Conservation (phyloP, 2,888 invertebrate genomes). For the Agapostemon virescens region DNA sequence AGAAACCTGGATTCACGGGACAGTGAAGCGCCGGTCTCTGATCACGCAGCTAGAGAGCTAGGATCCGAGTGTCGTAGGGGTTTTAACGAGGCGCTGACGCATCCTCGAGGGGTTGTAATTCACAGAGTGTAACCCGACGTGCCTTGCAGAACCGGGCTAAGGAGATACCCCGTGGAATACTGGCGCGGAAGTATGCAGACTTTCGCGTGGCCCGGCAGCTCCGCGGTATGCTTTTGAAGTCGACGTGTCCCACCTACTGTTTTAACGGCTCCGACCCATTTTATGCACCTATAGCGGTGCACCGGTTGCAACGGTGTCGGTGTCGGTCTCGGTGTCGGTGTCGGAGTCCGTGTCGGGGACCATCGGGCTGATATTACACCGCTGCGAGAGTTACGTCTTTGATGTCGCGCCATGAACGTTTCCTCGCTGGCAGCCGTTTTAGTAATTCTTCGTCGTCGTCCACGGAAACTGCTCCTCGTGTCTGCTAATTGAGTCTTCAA, state of each 20-base stretch:
- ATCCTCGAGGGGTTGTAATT: slow-evolving; percentile 57
- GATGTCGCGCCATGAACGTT: slow-evolving; percentile 44
- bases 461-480: slow-evolving; percentile 2
- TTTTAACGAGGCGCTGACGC: slow-evolving; percentile 61
- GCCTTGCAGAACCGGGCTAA: slow-evolving; percentile 16
- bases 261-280: slow-evolving; percentile 44
- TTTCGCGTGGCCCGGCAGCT: slow-evolving; percentile 39
- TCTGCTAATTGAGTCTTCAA: slow-evolving; percentile 48
- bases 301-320: background rate
- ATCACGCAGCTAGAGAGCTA: slow-evolving; percentile 14
- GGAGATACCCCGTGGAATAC: slow-evolving; percentile 40
- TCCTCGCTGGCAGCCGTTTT: slow-evolving; percentile 36
- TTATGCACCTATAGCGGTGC: slow-evolving; percentile 22
- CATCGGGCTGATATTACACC: slow-evolving; percentile 33
- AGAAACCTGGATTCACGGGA: background rate
- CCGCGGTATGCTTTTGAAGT: slow-evolving; percentile 64
- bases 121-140: slow-evolving; percentile 47
- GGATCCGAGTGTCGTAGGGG: slow-evolving; percentile 14
- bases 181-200: slow-evolving; percentile 56
- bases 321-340: slow-evolving; percentile 18
- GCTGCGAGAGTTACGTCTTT: slow-evolving; percentile 50
- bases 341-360: slow-evolving; percentile 20
- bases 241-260: slow-evolving; percentile 38
- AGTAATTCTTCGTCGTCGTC: slow-evolving; percentile 37
- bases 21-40: background rate